phyloP scores from a whole-genome alignment of 92 coral and sea anemone genomes.

The Porites cylindrica region DNA sequence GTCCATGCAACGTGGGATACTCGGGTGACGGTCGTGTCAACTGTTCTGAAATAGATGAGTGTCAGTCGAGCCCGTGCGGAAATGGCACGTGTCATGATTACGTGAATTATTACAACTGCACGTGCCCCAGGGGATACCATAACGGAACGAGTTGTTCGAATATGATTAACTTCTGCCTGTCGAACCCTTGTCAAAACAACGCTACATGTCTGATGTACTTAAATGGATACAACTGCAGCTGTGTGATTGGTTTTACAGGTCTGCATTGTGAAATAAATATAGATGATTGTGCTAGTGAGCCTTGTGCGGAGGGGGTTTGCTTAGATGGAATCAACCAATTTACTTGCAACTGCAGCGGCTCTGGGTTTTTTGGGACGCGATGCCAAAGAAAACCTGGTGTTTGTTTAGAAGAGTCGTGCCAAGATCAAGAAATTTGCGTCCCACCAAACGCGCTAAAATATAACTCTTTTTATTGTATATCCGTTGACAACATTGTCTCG shows the following conservation, averaged over 20 bases:
- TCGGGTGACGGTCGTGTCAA: conserved; percentile 76
- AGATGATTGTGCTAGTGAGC: conserved; percentile 71
- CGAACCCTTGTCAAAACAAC: conserved; percentile 72
- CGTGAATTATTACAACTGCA: conserved; percentile 75
- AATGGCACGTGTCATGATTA: conserved; percentile 78
- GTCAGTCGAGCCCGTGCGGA: conserved; percentile 70
- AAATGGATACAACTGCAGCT: conserved; percentile 68
- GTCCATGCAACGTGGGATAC: conserved; percentile 86
- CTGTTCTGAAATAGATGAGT: conserved; percentile 89
- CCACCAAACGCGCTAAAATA: conserved; percentile 33
- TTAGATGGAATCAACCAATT: conserved; percentile 74
- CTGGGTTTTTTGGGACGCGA: conserved; percentile 71
- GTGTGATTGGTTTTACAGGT: conserved; percentile 75
- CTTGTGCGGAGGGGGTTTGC: conserved; percentile 57
- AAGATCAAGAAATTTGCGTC: conserved; percentile 54
- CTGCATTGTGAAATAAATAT: conserved; percentile 66
- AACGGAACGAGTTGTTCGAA: conserved; percentile 40
- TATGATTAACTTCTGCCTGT: conserved; percentile 53
- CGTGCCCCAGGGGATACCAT: conserved; percentile 72
- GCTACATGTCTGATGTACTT: conserved; percentile 41
- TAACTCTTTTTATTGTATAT: conserved; percentile 32
- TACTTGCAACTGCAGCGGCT: conserved; percentile 77
- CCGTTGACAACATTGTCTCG: conserved; percentile 37
- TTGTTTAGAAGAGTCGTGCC: conserved; percentile 62
- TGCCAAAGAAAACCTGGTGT: conserved; percentile 71